Conservation (phyloP, 35 echinoderm and acorn worm species). For the Patiria miniata region DNA sequence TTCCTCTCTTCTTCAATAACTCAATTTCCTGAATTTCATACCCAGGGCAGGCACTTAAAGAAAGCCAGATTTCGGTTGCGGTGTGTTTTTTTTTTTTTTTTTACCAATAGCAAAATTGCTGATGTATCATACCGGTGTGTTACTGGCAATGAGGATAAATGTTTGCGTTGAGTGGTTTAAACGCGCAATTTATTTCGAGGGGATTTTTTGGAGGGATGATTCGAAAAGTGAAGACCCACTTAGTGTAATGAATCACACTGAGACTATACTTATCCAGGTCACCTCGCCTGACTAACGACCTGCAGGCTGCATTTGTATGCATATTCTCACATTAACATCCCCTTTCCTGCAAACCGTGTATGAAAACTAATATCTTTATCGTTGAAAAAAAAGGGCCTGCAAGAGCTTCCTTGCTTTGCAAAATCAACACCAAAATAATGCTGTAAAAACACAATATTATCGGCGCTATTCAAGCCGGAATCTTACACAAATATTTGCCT, state of each 20-base stretch:
- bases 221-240: not conserved
- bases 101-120: not conserved
- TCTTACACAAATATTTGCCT: no score
- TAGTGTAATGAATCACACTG: slow-evolving; percentile 15
- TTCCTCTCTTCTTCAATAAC: slow-evolving; percentile 25
- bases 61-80: not conserved
- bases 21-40: slow-evolving; percentile 34
- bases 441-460: no score
- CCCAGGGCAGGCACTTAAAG: slow-evolving; percentile 22
- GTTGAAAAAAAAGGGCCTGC: no score
- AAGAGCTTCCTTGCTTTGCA: no score
- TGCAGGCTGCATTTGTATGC: no score
- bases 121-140: not conserved
- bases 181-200: not conserved
- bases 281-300: no score
- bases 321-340: no score
- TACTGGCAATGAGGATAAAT: not conserved
- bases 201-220: not conserved
- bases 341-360: no score
- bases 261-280: not conserved
- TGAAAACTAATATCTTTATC: no score
- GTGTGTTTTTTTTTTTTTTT: not conserved
- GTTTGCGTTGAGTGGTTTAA: not conserved
- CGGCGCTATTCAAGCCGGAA: no score
- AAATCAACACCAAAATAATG: no score